phyloP scores from a whole-genome alignment of 2,888 invertebrate genomes.

The Idaea straminata region DNA sequence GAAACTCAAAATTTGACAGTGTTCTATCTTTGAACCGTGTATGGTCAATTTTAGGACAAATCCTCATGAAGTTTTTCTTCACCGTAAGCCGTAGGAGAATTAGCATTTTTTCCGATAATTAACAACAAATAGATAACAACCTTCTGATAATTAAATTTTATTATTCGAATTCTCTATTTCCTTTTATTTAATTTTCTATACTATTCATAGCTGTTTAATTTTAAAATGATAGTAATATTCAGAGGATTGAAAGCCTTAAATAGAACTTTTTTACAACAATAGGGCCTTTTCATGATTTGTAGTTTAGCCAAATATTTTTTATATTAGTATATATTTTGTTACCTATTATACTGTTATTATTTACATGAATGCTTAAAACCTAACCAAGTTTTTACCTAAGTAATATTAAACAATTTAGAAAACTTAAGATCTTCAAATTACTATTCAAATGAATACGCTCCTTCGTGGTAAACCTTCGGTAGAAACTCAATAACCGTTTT shows the following conservation, averaged over 20 bases:
- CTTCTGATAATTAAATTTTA: too few relatives aligned
- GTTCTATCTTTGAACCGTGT: too few relatives aligned
- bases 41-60: too few relatives aligned
- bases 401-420: background rate
- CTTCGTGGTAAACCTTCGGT: background rate
- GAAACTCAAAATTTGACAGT: too few relatives aligned
- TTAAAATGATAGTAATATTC: background rate
- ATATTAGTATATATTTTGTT: constrained; percentile 3
- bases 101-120: too few relatives aligned
- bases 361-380: too few relatives aligned
- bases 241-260: background rate
- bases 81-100: too few relatives aligned
- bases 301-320: background rate
- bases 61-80: too few relatives aligned
- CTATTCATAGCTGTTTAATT: background rate
- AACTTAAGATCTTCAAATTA: background rate
- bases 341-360: background rate
- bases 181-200: background rate
- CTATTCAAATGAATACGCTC: background rate
- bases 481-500: background rate
- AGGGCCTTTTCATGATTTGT: constrained; percentile 4
- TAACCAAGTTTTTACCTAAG: background rate
- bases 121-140: too few relatives aligned
- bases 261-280: background rate
- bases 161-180: background rate